Evolutionary conservation across 2,113 vertebrate genomes (phyloP).

Genomic region (Hemichromis elongatus): DNA sequence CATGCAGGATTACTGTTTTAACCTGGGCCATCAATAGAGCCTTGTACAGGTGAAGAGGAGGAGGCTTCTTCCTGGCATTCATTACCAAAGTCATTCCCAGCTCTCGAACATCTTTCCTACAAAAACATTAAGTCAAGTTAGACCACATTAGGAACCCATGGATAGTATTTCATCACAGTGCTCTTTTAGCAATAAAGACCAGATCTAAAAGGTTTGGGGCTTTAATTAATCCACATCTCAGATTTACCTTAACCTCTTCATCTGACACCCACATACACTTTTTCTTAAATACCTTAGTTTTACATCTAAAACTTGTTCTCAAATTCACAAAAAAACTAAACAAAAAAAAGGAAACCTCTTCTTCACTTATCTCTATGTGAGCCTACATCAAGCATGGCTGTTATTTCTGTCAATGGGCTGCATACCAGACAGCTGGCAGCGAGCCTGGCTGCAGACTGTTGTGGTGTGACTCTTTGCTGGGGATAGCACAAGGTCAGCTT

Average conservation of each 20-base stretch:
- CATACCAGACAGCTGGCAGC: conserved; percentile 61
- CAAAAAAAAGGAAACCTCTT: not conserved
- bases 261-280: not conserved
- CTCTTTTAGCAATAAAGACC: not conserved
- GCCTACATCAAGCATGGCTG: conserved; percentile 17
- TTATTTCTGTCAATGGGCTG: conserved; percentile 33
- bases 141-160: not conserved
- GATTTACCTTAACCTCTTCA: not conserved
- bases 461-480: not conserved
- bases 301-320: not conserved
- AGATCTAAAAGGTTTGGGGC: not conserved
- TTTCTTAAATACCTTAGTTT: not conserved
- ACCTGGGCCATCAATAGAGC: conserved; percentile 86
- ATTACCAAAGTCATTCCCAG: conserved; percentile 79
- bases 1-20: not conserved
- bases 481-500: not conserved
- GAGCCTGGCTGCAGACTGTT: conserved; percentile 20
- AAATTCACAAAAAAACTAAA: not conserved
- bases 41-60: conserved; percentile 65
- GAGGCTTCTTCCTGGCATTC: conserved; percentile 80
- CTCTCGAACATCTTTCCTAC: conserved; percentile 74
- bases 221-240: not conserved
- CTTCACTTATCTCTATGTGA: conserved; percentile 19
- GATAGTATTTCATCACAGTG: not conserved
- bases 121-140: not conserved